Conservation (phyloP, 2,888 invertebrate species). For the Mamestra brassicae region DNA sequence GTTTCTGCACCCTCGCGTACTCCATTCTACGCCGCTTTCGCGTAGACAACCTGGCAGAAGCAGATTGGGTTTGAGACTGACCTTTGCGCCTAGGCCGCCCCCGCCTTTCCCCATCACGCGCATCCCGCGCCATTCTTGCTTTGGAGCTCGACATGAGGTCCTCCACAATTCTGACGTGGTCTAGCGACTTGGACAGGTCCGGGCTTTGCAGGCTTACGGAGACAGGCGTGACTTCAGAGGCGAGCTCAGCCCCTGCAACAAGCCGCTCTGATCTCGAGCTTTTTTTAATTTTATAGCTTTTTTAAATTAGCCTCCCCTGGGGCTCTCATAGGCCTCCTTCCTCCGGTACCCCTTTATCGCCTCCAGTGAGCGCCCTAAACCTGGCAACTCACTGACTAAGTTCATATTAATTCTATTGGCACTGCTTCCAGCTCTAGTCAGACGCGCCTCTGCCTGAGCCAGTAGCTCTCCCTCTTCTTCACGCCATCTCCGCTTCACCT, state of each 20-base stretch:
- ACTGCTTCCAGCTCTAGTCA: constrained; percentile 16
- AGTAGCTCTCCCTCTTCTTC: constrained; percentile 15
- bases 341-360: constrained; percentile 10
- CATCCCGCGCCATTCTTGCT: constrained; percentile 18
- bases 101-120: neutral
- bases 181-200: neutral
- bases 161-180: constrained; percentile 6
- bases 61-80: neutral
- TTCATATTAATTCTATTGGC: rapidly evolving
- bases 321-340: constrained; percentile 1
- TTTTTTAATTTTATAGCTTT: no score
- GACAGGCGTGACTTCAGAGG: neutral
- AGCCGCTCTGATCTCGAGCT: neutral
- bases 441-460: constrained; percentile 30
- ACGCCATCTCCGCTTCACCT: constrained; percentile 36
- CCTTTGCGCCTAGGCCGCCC: constrained; percentile 8
- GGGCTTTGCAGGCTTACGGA: neutral
- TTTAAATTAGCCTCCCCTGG: neutral
- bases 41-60: neutral
- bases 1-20: constrained; percentile 20
- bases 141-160: neutral
- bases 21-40: constrained; percentile 7
- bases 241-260: rapidly evolving
- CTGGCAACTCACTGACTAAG: neutral
- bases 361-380: constrained; percentile 12